phyloP scores from a whole-genome alignment of 2,113 vertebrate genomes.

The Heterocephalus glaber region DNA sequence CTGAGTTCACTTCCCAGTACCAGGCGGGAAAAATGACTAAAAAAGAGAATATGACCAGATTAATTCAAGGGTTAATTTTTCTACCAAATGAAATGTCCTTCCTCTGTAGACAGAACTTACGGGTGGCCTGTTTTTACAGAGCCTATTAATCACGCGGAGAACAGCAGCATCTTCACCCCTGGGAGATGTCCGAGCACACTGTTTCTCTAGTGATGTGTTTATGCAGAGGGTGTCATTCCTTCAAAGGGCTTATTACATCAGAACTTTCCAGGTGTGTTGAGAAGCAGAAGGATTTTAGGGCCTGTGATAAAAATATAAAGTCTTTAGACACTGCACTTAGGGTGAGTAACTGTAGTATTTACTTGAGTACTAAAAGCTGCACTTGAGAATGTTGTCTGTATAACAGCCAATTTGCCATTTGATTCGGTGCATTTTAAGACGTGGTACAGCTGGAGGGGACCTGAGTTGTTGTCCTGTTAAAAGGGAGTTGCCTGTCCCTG shows the following conservation, averaged over 20 bases:
- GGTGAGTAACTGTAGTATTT: conserved; percentile 17
- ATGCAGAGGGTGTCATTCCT: conserved; percentile 49
- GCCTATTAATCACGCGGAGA: conserved; percentile 56
- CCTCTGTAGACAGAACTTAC: background rate
- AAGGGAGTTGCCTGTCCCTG: background rate
- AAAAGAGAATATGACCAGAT: background rate
- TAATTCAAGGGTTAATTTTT: background rate
- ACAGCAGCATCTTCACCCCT: conserved; percentile 9
- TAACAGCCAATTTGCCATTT: background rate
- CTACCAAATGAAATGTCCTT: background rate
- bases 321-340: conserved; percentile 48
- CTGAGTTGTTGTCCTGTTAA: background rate
- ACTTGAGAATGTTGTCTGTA: background rate
- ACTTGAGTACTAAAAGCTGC: conserved; percentile 34
- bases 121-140: conserved; percentile 52
- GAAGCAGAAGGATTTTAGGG: conserved; percentile 30
- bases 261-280: conserved; percentile 22
- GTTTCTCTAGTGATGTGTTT: conserved; percentile 47
- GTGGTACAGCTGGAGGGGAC: background rate
- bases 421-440: background rate
- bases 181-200: conserved; percentile 25
- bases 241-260: conserved; percentile 56
- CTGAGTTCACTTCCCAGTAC: too few species aligned
- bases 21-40: too few species aligned
- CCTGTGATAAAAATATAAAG: conserved; percentile 56